phyloP scores from a whole-genome alignment of 2,113 vertebrate species.

The Rhinogobius similis region DNA sequence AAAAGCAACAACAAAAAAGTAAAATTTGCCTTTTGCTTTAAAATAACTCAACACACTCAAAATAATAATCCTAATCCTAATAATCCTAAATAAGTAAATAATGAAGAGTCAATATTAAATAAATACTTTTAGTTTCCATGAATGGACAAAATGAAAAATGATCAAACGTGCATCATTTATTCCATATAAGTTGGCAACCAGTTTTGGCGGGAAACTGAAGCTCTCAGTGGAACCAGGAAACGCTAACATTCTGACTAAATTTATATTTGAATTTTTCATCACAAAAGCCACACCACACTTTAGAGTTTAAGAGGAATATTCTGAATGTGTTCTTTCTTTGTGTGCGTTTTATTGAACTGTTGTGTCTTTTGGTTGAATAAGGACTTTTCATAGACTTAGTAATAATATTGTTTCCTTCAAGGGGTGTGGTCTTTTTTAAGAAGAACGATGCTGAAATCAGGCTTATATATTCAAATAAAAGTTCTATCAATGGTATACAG shows the following conservation, averaged over 20 bases:
- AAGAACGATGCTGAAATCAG: neutral
- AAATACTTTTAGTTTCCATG: too few species aligned
- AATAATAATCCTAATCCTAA: too few species aligned
- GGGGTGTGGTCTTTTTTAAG: neutral
- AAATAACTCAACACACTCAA: too few species aligned
- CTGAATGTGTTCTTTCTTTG: slow-evolving; percentile 19
- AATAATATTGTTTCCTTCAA: slow-evolving; percentile 2
- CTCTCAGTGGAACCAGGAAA: slow-evolving; percentile 22
- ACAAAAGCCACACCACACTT: slow-evolving; percentile 9
- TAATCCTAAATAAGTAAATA: too few species aligned
- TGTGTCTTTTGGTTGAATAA: slow-evolving; percentile 36
- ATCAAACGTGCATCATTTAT: neutral
- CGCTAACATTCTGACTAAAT: slow-evolving; percentile 22
- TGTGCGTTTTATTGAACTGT: slow-evolving; percentile 53
- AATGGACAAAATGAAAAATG: too few species aligned
- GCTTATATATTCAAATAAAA: neutral
- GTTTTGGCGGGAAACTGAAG: slow-evolving; percentile 19
- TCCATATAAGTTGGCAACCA: neutral
- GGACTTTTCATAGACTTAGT: neutral
- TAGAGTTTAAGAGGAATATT: slow-evolving; percentile 11
- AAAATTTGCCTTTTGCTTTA: too few species aligned
- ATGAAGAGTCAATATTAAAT: too few species aligned
- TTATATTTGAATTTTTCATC: slow-evolving; percentile 9
- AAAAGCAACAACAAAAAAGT: too few species aligned
- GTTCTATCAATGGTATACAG: neutral